Percentiles rank a stretch among this genome's conserved stretches.
These are phyloP conservation scores for Oryzias woworae DNA, from an alignment of 2,113 vertebrate genomes.

Conservation along the genomic window DNA sequence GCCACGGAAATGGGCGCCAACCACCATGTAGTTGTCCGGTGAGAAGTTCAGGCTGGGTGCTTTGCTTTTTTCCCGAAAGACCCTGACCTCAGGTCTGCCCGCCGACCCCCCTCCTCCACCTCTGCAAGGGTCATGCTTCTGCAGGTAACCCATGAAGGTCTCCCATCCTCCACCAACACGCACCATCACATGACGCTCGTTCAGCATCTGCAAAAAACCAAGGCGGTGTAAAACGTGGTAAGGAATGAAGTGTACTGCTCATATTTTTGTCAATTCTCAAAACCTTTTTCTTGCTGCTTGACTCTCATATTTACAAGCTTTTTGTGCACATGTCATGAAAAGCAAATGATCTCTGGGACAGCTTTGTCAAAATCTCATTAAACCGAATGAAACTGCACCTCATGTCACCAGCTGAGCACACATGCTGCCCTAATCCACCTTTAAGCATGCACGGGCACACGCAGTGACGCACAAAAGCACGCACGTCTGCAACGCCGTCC, in stretches of 20 bases:
- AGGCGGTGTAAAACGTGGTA: slow-evolving; percentile 3
- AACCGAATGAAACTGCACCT: slow-evolving; percentile 75
- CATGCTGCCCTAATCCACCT: slow-evolving; percentile 56
- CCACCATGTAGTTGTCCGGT: slow-evolving; percentile 93
- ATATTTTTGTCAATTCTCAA: slow-evolving; percentile 31
- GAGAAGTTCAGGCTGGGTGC: slow-evolving; percentile 82
- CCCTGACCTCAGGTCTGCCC: slow-evolving; percentile 83
- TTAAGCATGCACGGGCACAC: slow-evolving; percentile 38
- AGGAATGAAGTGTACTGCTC: not conserved
- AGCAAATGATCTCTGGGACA: slow-evolving; percentile 58
- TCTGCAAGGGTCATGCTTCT: slow-evolving; percentile 96
- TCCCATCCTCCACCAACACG: slow-evolving; percentile 98
- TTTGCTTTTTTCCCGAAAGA: slow-evolving; percentile 81
- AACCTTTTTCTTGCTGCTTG: not conserved
- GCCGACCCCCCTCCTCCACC: slow-evolving; percentile 81
- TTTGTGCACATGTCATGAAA: slow-evolving; percentile 48
- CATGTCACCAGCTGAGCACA: slow-evolving; percentile 75
- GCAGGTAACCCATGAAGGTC: slow-evolving; percentile 90
- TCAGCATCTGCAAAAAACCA: slow-evolving; percentile 88
- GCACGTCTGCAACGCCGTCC: slow-evolving; percentile 18
- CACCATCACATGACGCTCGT: slow-evolving; percentile 97
- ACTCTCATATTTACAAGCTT: slow-evolving; percentile 62
- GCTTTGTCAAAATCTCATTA: slow-evolving; percentile 80
- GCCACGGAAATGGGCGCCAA: slow-evolving; percentile 86
- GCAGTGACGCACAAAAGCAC: slow-evolving; percentile 7